A percentile compares a stretch with the other conserved stretches of the same genome.
Evolutionary conservation across 2,113 vertebrate species (phyloP).

Genomic region (Catharus bicknelli): DNA sequence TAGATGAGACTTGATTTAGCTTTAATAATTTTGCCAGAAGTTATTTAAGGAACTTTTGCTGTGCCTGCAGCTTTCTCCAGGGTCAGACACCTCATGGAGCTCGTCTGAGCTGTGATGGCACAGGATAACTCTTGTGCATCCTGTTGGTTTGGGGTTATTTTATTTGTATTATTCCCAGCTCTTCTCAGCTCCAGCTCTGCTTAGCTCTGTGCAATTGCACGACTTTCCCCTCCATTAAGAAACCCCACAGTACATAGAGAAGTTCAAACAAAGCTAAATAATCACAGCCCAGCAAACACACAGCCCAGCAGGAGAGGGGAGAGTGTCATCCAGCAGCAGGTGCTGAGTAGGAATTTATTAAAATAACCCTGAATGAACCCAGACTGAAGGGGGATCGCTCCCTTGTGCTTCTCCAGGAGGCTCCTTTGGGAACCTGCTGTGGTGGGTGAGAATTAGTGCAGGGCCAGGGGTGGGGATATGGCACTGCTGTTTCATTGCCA

Average conservation of each 20-base stretch:
- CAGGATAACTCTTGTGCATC: neutral
- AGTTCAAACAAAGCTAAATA: neutral
- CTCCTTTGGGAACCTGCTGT: accelerated
- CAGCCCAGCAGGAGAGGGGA: neutral
- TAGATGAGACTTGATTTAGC: neutral
- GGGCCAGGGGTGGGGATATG: accelerated
- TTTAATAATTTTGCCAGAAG: neutral
- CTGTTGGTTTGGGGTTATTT: neutral
- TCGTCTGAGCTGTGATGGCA: neutral
- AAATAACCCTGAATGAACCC: neutral
- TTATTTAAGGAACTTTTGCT: neutral
- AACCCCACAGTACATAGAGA: neutral
- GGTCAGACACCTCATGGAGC: neutral
- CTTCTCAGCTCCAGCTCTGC: neutral
- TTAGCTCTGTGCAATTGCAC: neutral
- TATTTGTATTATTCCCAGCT: neutral
- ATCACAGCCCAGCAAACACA: neutral
- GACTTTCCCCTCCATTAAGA: neutral
- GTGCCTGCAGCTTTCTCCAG: neutral
- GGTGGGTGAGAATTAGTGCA: neutral
- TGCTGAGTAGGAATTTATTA: neutral
- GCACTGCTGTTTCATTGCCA: neutral
- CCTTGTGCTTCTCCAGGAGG: neutral
- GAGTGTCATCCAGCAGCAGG: neutral
- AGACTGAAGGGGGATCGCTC: neutral